Base-by-base conservation (phyloP, 2,113 vertebrate species). In the Guaruba guarouba region DNA sequence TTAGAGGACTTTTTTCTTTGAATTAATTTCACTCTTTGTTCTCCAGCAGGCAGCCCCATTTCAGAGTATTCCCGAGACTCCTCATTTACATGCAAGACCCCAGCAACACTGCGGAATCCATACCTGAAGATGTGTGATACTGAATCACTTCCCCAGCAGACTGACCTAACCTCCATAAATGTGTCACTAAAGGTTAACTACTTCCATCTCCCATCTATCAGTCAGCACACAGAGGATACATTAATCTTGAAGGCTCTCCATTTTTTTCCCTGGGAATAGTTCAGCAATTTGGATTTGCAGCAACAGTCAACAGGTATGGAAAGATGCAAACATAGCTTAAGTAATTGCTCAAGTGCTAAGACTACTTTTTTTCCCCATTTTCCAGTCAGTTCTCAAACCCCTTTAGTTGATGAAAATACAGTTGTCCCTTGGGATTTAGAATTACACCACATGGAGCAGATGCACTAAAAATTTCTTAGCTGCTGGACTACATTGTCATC, bases 11-110 rank as follows among this genome's bases (percentile, higher is more conserved):
- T 44, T 88, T 93, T 75, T 55, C 59, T 94, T 90, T 81, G 73
- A 95, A 83, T 79, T 39, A 8, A 37, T 90, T 95, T 89, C 70
- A 84, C 31, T 43, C 86, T 93, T 84, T 88, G 69, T 73, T 93
- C 81, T 93, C 75, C 70, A 91, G 80, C 66, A 90, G 57, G 62
- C 83, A 94, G 52, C 22, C 28, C 76, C 51, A 88, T 90, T 92
- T 33, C 48, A 88, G 49, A 81, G 7, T 57, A 64, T 52, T 95
- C 90, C 69, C 49, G 89, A 41, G 37, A 28, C 48, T 86, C 5
- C 1, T 54, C 88, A 75, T 68, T 69, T 80, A 81, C 62, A 73
- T 33, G 41, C 0, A 1, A 91, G 62, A 79, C 62, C 62, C 31
- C 59, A 77, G 77, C 39, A 48, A 64, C 52, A 23, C 39, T 46